Evolutionary conservation across 2,888 invertebrate species (phyloP), one percentile per base, ranked within the genome.

Genomic region (Cecidostiba fungosa): DNA sequence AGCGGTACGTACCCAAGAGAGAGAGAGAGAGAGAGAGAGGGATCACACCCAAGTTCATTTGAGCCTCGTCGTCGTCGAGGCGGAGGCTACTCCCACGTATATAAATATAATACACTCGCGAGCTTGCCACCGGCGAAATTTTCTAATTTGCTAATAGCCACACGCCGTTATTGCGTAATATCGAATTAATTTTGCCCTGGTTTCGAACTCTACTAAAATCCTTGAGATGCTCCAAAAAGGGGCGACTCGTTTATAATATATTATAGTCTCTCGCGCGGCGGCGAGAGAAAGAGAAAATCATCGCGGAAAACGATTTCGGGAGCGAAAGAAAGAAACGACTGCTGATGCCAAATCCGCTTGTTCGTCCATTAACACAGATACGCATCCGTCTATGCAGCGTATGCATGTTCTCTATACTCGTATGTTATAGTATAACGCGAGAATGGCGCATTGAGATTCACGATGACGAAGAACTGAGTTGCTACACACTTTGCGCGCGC

Each of bases 11-110:
- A 59, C 54, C 54, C 54, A n/a, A 23, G 70, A 70, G 72, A 29
- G 29, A 70, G 23, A 66, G 69, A 36, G 69, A 32, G 23, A 54
- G 59, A 76, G 62, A 77, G 59, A 36, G 77, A 54, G 70, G 50
- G 26, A 80, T 79, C 79, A 79, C 84, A 84, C 84, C 79, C 84
- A 84, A 66, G 50, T 66, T 78, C 78, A 73, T 39, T 76, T 66
- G 54, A 66, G 29, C 73, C n/a, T 73, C 72, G 47, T 36, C 74
- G 43, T 10, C 82, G 77, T 43, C 82, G 19, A 32, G 6, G 50
- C 76, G 26, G 3, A 26, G 62, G 29, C 62, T 66, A 62, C 70
- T 80, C 59, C 43, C 76, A 47, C 78, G 72, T 32, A 14, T 8
- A 32, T n/a, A 6, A 8, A 26, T 23, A 59, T 74, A 62, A 66